Conservation (phyloP, 2,888 invertebrate genomes). For the Cheilosia scutellata region DNA sequence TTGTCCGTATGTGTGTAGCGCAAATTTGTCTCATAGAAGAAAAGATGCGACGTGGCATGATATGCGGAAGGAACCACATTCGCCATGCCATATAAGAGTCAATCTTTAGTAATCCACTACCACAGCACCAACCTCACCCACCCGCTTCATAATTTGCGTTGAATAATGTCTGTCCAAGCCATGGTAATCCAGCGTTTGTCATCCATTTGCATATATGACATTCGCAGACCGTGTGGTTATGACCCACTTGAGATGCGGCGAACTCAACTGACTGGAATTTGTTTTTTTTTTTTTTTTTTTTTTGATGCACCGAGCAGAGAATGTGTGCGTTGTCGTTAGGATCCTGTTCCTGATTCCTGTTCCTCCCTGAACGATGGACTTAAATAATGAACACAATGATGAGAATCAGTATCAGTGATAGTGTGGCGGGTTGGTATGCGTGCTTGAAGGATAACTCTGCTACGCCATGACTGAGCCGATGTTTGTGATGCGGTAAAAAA, state of each 20-base stretch:
- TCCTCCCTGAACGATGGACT: constrained; percentile 9
- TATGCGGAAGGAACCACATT: constrained; percentile 49
- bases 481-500: constrained; percentile 38
- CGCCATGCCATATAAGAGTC: constrained; percentile 35
- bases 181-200: constrained; percentile 33
- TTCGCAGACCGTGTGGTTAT: constrained; percentile 57
- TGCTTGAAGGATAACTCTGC: not conserved
- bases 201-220: constrained; percentile 61
- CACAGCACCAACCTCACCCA: not conserved
- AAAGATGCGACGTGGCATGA: constrained; percentile 40
- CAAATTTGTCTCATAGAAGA: constrained; percentile 29
- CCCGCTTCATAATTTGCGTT: constrained; percentile 36
- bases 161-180: constrained; percentile 48
- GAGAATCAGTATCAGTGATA: constrained; percentile 21
- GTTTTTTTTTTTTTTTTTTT: not conserved
- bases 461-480: not conserved
- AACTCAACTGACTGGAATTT: constrained; percentile 15
- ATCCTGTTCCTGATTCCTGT: constrained; percentile 15
- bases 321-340: constrained; percentile 9
- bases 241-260: constrained; percentile 61
- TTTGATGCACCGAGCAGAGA: not conserved
- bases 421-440: constrained; percentile 9
- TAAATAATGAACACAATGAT: constrained; percentile 56
- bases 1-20: not conserved
- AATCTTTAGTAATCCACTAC: constrained; percentile 48